Evolutionary conservation across 92 coral and sea anemone genomes (phyloP).

Genomic region (Montipora capitata): DNA sequence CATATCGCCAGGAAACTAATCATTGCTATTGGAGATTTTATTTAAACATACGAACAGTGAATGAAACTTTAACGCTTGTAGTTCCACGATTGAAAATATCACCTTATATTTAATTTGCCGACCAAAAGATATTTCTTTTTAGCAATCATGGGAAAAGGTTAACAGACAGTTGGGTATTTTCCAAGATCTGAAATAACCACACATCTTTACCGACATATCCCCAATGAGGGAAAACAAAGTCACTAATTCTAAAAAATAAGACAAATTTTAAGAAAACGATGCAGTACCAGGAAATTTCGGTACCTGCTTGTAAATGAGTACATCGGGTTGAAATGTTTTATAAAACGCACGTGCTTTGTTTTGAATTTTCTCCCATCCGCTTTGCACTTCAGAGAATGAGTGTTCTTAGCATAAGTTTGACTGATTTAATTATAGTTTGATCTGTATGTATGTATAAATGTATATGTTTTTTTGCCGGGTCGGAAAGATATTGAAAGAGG

Average conservation of each 20-base stretch:
- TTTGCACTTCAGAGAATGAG: background rate
- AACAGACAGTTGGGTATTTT: too few species aligned
- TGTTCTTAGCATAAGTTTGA: background rate
- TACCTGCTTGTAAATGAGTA: background rate
- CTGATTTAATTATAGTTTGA: too few species aligned
- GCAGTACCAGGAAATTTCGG: background rate
- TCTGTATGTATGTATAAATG: too few species aligned
- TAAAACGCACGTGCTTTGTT: background rate
- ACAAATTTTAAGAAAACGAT: background rate
- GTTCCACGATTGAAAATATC: too few species aligned
- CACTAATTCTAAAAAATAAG: background rate
- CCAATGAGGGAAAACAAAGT: background rate
- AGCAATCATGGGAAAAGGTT: too few species aligned
- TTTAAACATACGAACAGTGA: conserved; percentile 26
- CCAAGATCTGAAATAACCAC: conserved; percentile 9
- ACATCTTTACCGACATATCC: background rate
- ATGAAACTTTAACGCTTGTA: conserved; percentile 29
- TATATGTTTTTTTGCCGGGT: too few species aligned
- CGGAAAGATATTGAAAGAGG: too few species aligned
- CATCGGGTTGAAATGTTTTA: background rate
- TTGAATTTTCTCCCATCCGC: background rate
- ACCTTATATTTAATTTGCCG: too few species aligned
- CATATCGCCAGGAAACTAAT: conserved; percentile 18
- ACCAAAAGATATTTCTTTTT: too few species aligned
- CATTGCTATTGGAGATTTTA: conserved; percentile 24